Percentiles rank a stretch among this genome's conserved stretches.
phyloP scores from a whole-genome alignment of 2,888 invertebrate genomes.

The Ennomos erosarius region DNA sequence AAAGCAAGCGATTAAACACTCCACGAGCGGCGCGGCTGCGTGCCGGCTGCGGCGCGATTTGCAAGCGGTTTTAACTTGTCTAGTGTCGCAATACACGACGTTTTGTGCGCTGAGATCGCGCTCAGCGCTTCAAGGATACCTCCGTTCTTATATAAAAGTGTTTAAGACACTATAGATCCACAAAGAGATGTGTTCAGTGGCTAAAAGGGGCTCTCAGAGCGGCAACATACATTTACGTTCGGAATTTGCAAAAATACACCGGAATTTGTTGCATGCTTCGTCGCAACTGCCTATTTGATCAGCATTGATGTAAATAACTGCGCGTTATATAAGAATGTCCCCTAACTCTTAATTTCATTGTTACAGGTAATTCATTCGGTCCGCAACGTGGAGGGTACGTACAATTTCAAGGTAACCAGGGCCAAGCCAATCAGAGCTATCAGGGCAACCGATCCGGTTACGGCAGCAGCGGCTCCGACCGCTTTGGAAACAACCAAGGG shows the following conservation, averaged over 20 bases:
- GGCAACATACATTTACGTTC: conserved; percentile 1
- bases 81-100: conserved; percentile 60
- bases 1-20: conserved; percentile 77
- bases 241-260: not conserved
- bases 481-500: conserved; percentile 39
- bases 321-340: not conserved
- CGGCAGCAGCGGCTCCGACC: conserved; percentile 24
- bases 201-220: conserved; percentile 3
- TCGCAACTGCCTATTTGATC: no score
- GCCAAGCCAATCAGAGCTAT: conserved; percentile 42
- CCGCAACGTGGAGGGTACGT: conserved; percentile 72
- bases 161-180: conserved; percentile 12
- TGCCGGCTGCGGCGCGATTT: conserved; percentile 36
- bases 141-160: conserved; percentile 33
- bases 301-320: no score
- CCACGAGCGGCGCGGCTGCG: conserved; percentile 39
- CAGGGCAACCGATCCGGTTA: conserved; percentile 43
- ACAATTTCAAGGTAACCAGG: conserved; percentile 46
- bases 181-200: conserved; percentile 18
- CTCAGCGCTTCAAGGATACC: conserved; percentile 28
- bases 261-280: no score
- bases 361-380: conserved; percentile 72
- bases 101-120: conserved; percentile 39
- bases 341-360: conserved; percentile 46
- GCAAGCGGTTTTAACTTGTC: conserved; percentile 48